A percentile compares a stretch with the other conserved stretches of the same genome.
Evolutionary conservation across 2,113 vertebrate genomes (phyloP).

Genomic region (Burhinus oedicnemus): DNA sequence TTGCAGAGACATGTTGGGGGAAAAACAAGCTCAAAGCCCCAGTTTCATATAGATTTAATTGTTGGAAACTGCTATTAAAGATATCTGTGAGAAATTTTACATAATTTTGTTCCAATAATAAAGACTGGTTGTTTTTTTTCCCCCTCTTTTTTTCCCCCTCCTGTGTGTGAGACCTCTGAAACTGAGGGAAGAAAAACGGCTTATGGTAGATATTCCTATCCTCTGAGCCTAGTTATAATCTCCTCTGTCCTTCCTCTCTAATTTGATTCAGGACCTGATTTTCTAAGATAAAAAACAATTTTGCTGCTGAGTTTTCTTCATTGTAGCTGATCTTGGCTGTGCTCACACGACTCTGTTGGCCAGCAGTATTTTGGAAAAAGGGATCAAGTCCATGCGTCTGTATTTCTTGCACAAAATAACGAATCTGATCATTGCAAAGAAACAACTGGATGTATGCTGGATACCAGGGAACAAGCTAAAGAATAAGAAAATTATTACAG

Average conservation of each 20-base stretch:
- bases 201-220: not conserved
- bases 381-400: not conserved
- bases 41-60: not conserved
- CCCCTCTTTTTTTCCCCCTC: fast-evolving
- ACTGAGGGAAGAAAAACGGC: not conserved
- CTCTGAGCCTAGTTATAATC: not conserved
- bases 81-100: not conserved
- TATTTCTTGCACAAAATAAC: not conserved
- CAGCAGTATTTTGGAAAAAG: not conserved
- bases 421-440: not conserved
- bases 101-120: not conserved
- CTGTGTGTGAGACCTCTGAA: not conserved
- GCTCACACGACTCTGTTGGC: not conserved
- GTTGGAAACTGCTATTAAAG: not conserved
- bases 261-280: not conserved
- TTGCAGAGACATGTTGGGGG: not conserved
- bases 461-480: not conserved
- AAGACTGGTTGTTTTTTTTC: not conserved
- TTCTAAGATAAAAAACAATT: not conserved
- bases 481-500: not conserved
- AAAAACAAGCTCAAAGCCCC: not conserved
- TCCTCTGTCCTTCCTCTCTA: not conserved
- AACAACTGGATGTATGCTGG: not conserved
- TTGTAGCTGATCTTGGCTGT: not conserved
- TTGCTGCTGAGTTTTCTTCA: not conserved